A percentile compares a stretch with the other conserved stretches of the same genome.
phyloP scores from a whole-genome alignment of 2,113 vertebrate genomes.

The Maccullochella peelii region DNA sequence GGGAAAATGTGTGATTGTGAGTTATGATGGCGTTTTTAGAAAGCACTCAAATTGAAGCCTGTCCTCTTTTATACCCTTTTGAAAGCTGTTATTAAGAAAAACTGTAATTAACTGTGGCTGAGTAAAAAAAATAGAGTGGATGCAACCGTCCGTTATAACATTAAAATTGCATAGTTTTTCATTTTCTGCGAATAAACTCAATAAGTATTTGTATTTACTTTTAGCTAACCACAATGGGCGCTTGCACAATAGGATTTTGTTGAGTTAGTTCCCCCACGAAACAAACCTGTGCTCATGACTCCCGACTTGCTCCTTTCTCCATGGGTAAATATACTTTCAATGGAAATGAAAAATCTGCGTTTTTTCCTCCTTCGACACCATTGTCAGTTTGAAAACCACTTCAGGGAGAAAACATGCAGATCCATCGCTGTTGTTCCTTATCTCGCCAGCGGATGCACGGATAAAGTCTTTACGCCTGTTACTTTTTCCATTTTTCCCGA shows the following conservation, averaged over 20 bases:
- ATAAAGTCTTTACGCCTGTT: conserved; percentile 48
- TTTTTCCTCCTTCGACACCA: conserved; percentile 65
- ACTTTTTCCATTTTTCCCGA: conserved; percentile 75
- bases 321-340: conserved; percentile 83
- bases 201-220: not conserved
- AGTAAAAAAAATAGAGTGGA: conserved; percentile 54
- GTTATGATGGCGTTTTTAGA: conserved; percentile 22
- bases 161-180: not conserved
- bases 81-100: conserved; percentile 73
- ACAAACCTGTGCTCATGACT: conserved; percentile 90
- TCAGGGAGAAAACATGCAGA: not conserved
- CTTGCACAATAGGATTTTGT: conserved; percentile 27
- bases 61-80: conserved; percentile 39
- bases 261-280: conserved; percentile 65
- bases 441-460: conserved; percentile 39
- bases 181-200: not conserved
- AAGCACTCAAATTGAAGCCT: conserved; percentile 29
- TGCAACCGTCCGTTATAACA: conserved; percentile 28
- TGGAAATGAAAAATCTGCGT: conserved; percentile 65
- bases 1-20: not conserved
- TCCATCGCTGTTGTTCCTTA: conserved; percentile 47
- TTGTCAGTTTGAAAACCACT: conserved; percentile 53
- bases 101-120: conserved; percentile 70
- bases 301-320: conserved; percentile 82
- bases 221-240: not conserved